Base-by-base conservation (phyloP, 1,140 invertebrate species). In the Capitella teleta region DNA sequence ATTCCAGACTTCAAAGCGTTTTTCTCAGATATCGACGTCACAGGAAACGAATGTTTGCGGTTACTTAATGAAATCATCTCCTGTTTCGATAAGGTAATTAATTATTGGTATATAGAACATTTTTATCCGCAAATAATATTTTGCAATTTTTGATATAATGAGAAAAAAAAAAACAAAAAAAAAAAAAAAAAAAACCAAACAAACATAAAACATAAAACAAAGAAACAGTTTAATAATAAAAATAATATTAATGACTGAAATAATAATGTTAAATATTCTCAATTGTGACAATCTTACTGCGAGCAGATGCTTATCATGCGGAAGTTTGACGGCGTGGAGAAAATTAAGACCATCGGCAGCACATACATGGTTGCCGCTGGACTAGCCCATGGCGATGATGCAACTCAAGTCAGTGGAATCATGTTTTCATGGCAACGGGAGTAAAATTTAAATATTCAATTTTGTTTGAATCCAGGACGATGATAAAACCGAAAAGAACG, bases 361-460 rank as follows among this genome's bases (percentile, higher is more conserved):
- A 94, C 89, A 8, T 96, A 93, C 67, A 96, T 96, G 90, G 90
- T 87, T 1, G 90, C 91, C 0, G 84, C 92, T 8, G 92, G 91
- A 0, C 74, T 96, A 5, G 30, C 19, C 10, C 6, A 41, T 10
- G 25, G 45, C 16, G 28, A 47, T 6, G 45, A 47, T n/a, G n/a
- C n/a, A n/a, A n/a, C n/a, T n/a, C n/a, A n/a, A n/a, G n/a, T n/a
- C n/a, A n/a, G n/a, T n/a, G n/a, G n/a, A n/a, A n/a, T n/a, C n/a
- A n/a, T n/a, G n/a, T n/a, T n/a, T n/a, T n/a, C n/a, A n/a, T n/a
- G n/a, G n/a, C n/a, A n/a, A n/a, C n/a, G n/a, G n/a, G n/a, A n/a
- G n/a, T n/a, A n/a, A n/a, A n/a, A n/a, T n/a, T n/a, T n/a, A n/a
- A n/a, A n/a, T n/a, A n/a, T n/a, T n/a, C n/a, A n/a, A n/a, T n/a